Evolutionary conservation across 2,888 invertebrate species (phyloP).

Genomic region (Acleris cristana): DNA sequence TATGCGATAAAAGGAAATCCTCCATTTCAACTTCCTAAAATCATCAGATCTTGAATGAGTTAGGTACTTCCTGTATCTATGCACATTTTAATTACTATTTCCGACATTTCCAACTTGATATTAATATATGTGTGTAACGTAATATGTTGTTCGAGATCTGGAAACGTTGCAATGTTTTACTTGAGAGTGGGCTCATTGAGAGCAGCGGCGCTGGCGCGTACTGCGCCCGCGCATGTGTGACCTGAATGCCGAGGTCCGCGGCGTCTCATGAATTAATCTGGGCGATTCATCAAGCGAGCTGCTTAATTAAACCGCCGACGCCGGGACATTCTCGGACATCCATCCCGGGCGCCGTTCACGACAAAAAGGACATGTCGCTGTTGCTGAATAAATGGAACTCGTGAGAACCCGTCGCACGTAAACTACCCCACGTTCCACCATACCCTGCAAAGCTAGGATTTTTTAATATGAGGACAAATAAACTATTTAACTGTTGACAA

Average conservation of each 20-base stretch:
- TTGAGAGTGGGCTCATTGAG: conserved; percentile 67
- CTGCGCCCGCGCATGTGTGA: conserved; percentile 66
- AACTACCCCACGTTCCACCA: not conserved
- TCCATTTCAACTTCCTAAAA: conserved; percentile 31
- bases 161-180: conserved; percentile 54
- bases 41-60: conserved; percentile 22
- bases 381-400: conserved; percentile 38
- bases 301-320: conserved; percentile 57
- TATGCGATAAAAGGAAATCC: conserved; percentile 33
- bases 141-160: conserved; percentile 46
- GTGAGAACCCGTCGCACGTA: conserved; percentile 40
- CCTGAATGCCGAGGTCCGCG: conserved; percentile 71
- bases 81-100: conserved; percentile 27
- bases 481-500: not conserved
- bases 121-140: conserved; percentile 32
- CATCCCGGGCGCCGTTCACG: conserved; percentile 35
- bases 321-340: conserved; percentile 41
- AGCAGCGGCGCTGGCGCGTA: conserved; percentile 57
- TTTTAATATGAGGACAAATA: not conserved
- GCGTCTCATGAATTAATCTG: conserved; percentile 69
- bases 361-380: conserved; percentile 30
- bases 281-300: conserved; percentile 68
- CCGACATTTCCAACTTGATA: conserved; percentile 22
- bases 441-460: not conserved
- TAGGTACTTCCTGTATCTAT: conserved; percentile 25